These are phyloP conservation scores for Pseudomyrmex pallidus DNA, from an alignment of 1,140 invertebrate genomes.

Conservation along the genomic window DNA sequence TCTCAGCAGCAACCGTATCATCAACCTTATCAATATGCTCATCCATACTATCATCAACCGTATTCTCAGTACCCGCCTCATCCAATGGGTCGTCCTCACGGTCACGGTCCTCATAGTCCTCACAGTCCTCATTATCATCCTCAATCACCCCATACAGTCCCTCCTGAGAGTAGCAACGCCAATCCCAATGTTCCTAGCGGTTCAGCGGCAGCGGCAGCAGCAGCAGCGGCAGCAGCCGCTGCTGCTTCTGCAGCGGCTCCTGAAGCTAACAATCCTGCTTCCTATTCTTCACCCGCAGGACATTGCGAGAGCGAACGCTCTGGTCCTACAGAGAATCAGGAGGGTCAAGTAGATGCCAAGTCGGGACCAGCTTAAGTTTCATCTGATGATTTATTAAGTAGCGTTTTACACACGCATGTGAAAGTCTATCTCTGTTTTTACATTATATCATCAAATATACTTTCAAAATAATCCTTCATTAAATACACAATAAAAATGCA, in stretches of 20 bases:
- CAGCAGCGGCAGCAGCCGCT: conserved; percentile 64
- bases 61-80: conserved; percentile 87
- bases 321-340: conserved; percentile 77
- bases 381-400: conserved; percentile 5
- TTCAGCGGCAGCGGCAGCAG: conserved; percentile 51
- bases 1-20: conserved; percentile 88
- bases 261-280: conserved; percentile 72
- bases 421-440: conserved; percentile 24
- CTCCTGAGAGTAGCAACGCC: conserved; percentile 71
- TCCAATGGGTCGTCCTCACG: conserved; percentile 85
- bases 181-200: conserved; percentile 68
- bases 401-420: conserved; percentile 48
- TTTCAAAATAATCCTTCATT: conserved; percentile 26
- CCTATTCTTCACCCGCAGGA: conserved; percentile 76
- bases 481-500: conserved; percentile 63
- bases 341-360: conserved; percentile 79
- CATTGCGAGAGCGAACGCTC: conserved; percentile 80
- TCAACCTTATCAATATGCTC: conserved; percentile 87
- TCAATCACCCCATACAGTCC: conserved; percentile 80
- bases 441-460: not conserved
- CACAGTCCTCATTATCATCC: conserved; percentile 83
- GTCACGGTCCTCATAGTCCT: conserved; percentile 80
- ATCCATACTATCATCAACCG: conserved; percentile 88
- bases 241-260: conserved; percentile 68
- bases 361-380: conserved; percentile 76